Evolutionary conservation across 2,113 vertebrate genomes (phyloP).

Genomic region (Isurus oxyrinchus): DNA sequence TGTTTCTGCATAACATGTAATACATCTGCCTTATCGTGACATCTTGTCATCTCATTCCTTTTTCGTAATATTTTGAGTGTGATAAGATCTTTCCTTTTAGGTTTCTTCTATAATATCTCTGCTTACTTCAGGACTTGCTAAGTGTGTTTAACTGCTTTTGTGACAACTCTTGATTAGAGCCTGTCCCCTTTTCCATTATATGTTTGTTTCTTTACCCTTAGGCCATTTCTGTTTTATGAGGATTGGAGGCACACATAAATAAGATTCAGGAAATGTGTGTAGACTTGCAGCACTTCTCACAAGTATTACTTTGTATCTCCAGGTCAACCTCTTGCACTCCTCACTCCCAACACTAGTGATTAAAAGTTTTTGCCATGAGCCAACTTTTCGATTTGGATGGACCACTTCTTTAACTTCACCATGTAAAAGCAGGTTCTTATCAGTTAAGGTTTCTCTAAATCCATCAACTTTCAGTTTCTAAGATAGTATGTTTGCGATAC

Average conservation of each 20-base stretch:
- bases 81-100: background rate
- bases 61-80: background rate
- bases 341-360: background rate
- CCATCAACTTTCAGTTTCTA: background rate
- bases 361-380: conserved; percentile 2
- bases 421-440: background rate
- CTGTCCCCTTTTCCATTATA: background rate
- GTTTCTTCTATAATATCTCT: background rate
- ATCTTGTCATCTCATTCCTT: background rate
- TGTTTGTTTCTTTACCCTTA: background rate
- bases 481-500: background rate
- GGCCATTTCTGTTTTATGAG: background rate
- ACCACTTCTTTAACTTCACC: background rate
- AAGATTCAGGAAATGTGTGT: background rate
- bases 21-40: background rate
- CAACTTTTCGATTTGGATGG: background rate
- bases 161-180: background rate
- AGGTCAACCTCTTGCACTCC: background rate
- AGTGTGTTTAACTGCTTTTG: background rate
- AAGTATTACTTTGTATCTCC: background rate
- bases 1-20: background rate
- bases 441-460: background rate
- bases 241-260: background rate
- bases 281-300: background rate
- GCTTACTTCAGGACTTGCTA: background rate